Evolutionary conservation across 2,113 vertebrate species (phyloP), one percentile per base, ranked within the genome.

Genomic region (Phrynocephalus versicolor): DNA sequence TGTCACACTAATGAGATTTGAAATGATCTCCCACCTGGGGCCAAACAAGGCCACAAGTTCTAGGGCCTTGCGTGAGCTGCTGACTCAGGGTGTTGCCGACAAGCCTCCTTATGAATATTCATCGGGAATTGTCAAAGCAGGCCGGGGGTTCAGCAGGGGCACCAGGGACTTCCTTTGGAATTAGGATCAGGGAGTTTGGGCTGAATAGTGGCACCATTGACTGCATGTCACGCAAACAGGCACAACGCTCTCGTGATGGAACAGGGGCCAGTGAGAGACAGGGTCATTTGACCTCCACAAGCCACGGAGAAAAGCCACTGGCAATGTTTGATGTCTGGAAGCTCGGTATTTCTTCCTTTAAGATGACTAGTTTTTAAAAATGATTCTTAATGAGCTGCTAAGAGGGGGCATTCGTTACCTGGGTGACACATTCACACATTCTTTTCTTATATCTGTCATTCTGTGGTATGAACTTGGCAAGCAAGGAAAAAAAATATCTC

Each of bases 161-260:
- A 13, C 58, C 41, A 58, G 81, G 70, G 58, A 13, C 33, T 89
- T 70, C 3, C 0, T 0, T 75, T 64, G 18, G 15, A 57, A 6
- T 37, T 27, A 16, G 25, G 13, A 27, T 37, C 6, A 9, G 39
- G 60, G 74, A 80, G n/a, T 6, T 76, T 35, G 35, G 81, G 0
- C 67, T 0, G 6, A 85, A 18, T 73, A 51, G n/a, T 39, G 0
- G 0, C 0, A 0, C 57, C 57, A 60, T 27, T 81, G 79, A 3
- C 0, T 0, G 69, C 21, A 0, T 79, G 1, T 79, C 35, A 8
- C 0, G 2, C 0, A 1, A 69, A 82, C 0, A 1, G 73, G 45
- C 30, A 9, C 0, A 58, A 74, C n/a, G 0, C 16, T 81, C 37
- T 87, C 74, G 41, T 30, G 0, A 0, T 1, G 30, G 57, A 65